A percentile compares a stretch with the other conserved stretches of the same genome.
These are phyloP conservation scores for Muscina levida DNA, from an alignment of 2,888 invertebrate species.

Conservation along the genomic window DNA sequence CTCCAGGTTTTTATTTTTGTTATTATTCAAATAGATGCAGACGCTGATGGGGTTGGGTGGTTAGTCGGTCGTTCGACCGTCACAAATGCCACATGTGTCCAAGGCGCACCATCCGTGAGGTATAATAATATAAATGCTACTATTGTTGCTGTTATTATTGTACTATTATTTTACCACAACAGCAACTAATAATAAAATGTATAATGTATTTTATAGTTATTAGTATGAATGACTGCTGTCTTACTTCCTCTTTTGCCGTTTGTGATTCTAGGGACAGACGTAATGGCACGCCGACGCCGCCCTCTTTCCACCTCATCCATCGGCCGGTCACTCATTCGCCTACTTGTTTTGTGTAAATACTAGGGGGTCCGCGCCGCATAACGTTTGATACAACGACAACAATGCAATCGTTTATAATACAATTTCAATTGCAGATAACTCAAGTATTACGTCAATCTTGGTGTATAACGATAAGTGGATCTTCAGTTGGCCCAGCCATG, in stretches of 20 bases:
- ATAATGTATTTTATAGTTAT: constrained; percentile 13
- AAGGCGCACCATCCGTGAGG: no score
- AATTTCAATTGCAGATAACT: constrained; percentile 9
- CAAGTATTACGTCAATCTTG: constrained; percentile 29
- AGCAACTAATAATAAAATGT: not conserved
- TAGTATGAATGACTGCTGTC: constrained; percentile 13
- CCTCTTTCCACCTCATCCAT: no score
- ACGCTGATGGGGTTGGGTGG: no score
- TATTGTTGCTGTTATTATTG: no score
- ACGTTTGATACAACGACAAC: constrained; percentile 35
- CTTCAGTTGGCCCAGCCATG: not conserved
- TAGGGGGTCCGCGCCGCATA: constrained; percentile 26
- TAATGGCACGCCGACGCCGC: no score
- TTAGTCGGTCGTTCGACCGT: no score
- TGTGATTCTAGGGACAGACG: not conserved
- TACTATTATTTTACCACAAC: not conserved
- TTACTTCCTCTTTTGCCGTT: constrained; percentile 28
- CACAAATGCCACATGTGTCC: no score
- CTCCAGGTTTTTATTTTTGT: no score
- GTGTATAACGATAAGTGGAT: constrained; percentile 8
- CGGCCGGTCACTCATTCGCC: not conserved
- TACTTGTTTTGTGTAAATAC: constrained; percentile 39
- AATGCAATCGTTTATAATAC: constrained; percentile 43
- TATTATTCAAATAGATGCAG: no score
- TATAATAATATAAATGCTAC: no score